Conservation (phyloP, 2,113 vertebrate species). For the Sialia sialis region DNA sequence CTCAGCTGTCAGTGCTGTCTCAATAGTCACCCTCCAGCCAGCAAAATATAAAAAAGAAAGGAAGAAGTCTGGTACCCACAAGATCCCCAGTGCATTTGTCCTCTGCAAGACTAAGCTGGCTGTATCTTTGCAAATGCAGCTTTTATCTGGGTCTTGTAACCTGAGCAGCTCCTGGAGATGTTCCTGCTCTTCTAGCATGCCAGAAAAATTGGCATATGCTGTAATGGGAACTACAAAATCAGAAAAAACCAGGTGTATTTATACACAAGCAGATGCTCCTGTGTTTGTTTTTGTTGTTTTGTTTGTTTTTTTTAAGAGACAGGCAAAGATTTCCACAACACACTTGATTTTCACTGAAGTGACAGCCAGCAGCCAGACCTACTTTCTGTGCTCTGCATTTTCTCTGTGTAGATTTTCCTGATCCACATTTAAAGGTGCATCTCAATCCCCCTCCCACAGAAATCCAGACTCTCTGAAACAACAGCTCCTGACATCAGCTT, state of each 20-base stretch:
- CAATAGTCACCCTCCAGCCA: neutral
- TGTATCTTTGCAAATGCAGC: neutral
- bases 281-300: neutral
- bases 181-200: neutral
- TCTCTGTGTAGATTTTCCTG: neutral
- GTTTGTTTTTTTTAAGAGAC: neutral
- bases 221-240: neutral
- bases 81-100: neutral
- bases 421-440: neutral
- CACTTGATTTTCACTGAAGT: constrained; percentile 42
- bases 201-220: neutral
- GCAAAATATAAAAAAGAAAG: neutral
- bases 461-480: constrained; percentile 35
- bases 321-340: neutral
- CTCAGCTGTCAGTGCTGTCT: neutral
- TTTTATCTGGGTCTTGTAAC: neutral
- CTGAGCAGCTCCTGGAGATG: neutral
- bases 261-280: neutral
- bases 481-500: constrained; percentile 25
- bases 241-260: neutral
- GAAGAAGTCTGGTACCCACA: neutral
- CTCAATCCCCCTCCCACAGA: neutral
- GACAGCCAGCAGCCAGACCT: constrained; percentile 45
- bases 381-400: neutral
- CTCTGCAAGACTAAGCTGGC: neutral